phyloP scores from a whole-genome alignment of 2,888 invertebrate genomes.

The Pandemis corylana region DNA sequence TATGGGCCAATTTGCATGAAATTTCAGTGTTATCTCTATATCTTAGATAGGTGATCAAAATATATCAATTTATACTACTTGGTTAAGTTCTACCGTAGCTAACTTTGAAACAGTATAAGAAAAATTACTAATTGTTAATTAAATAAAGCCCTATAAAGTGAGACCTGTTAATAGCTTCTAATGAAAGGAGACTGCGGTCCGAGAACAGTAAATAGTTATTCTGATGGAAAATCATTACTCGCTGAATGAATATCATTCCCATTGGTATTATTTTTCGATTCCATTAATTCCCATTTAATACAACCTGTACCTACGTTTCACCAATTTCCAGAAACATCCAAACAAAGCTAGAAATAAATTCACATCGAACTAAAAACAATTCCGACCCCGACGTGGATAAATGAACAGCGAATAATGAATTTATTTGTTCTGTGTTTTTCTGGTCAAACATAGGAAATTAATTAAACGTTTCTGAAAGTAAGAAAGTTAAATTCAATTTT shows the following conservation, averaged over 20 bases:
- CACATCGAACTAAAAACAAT: conserved; percentile 30
- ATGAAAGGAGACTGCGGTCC: background rate
- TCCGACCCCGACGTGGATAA: conserved; percentile 22
- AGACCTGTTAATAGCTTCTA: background rate
- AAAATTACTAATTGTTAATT: too few species aligned
- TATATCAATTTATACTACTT: too few species aligned
- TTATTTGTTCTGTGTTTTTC: conserved; percentile 3
- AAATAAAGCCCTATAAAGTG: too few species aligned
- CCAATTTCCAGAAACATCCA: conserved; percentile 27
- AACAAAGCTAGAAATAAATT: conserved; percentile 20
- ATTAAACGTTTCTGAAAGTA: conserved; percentile 13
- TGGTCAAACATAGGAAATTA: conserved; percentile 15
- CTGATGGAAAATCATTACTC: background rate
- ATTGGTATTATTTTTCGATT: background rate
- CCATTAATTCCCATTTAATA: background rate
- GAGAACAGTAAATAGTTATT: background rate
- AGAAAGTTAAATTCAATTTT: background rate
- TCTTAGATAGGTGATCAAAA: too few species aligned
- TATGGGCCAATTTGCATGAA: too few species aligned
- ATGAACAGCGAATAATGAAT: conserved; percentile 18
- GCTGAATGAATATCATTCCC: background rate
- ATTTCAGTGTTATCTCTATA: too few species aligned
- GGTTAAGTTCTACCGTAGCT: too few species aligned
- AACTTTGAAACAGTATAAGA: too few species aligned
- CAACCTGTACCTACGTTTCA: conserved; percentile 1